Evolutionary conservation across 2,888 invertebrate species (phyloP).

Genomic region (Abscondita cerata): DNA sequence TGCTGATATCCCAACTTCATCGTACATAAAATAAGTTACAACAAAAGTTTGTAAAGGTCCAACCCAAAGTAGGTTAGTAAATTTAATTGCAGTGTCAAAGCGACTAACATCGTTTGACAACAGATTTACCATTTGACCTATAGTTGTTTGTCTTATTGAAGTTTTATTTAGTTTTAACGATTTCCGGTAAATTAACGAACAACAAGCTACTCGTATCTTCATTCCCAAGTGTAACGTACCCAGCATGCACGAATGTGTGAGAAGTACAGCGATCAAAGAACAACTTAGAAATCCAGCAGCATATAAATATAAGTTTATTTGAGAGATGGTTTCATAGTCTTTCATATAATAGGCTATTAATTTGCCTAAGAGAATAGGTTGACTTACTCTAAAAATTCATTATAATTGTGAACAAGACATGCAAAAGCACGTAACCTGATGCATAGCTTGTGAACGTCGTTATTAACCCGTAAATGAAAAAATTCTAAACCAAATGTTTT

Average conservation of each 20-base stretch:
- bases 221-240: conserved; percentile 72
- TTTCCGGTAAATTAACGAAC: conserved; percentile 79
- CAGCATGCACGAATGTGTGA: too few relatives aligned
- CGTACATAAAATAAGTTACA: conserved; percentile 77
- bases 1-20: conserved; percentile 66
- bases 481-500: conserved; percentile 69
- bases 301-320: conserved; percentile 75
- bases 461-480: conserved; percentile 70
- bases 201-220: conserved; percentile 74
- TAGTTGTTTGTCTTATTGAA: too few relatives aligned
- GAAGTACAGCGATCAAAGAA: conserved; percentile 65
- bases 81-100: conserved; percentile 83
- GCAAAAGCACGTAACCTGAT: too few relatives aligned
- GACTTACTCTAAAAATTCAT: conserved; percentile 49
- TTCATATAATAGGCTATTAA: conserved; percentile 68
- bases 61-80: conserved; percentile 82
- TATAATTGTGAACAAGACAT: too few relatives aligned
- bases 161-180: too few relatives aligned
- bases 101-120: too few relatives aligned
- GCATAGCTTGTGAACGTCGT: conserved; percentile 67
- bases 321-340: conserved; percentile 44
- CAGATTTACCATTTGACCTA: conserved; percentile 54
- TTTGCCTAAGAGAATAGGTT: conserved; percentile 66
- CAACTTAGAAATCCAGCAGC: conserved; percentile 79
- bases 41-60: conserved; percentile 81